Evolutionary conservation across 2,797 vertebrate species (phyloP).

Genomic region (Rhynchonycteris naso): DNA sequence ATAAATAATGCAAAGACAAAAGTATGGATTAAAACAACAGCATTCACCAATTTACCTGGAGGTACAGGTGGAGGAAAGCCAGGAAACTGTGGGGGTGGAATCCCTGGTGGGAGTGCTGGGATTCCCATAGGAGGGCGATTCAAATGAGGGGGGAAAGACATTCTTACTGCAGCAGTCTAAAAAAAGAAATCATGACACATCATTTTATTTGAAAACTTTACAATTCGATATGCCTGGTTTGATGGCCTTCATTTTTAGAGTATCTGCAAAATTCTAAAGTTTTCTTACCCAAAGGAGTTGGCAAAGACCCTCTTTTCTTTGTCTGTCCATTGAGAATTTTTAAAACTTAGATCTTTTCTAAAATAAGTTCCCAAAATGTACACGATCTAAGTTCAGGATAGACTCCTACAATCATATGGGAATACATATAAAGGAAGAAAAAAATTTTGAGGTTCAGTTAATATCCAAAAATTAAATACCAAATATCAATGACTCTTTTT

Average conservation of each 20-base stretch:
- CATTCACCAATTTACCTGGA: slow-evolving; percentile 87
- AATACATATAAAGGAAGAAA: slow-evolving; percentile 82
- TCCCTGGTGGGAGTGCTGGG: slow-evolving; percentile 94
- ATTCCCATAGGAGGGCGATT: slow-evolving; percentile 97
- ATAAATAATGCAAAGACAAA: background rate
- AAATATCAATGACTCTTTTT: slow-evolving; percentile 75
- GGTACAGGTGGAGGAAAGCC: slow-evolving; percentile 95
- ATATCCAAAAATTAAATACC: slow-evolving; percentile 78
- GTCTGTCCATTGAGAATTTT: slow-evolving; percentile 80
- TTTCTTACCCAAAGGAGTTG: slow-evolving; percentile 81
- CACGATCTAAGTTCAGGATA: slow-evolving; percentile 78
- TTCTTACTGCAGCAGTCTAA: slow-evolving; percentile 88
- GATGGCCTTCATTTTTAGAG: slow-evolving; percentile 79
- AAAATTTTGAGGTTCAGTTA: slow-evolving; percentile 80
- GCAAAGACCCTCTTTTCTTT: slow-evolving; percentile 81
- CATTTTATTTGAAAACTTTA: slow-evolving; percentile 68
- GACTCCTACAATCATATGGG: slow-evolving; percentile 79
- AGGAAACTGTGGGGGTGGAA: slow-evolving; percentile 97
- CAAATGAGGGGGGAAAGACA: slow-evolving; percentile 99
- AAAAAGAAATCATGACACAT: slow-evolving; percentile 74
- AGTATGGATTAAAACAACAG: background rate
- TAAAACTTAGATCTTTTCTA: slow-evolving; percentile 81
- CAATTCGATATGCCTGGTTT: slow-evolving; percentile 64
- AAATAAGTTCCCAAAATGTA: slow-evolving; percentile 81
- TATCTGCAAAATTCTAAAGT: slow-evolving; percentile 81